Percentiles rank a stretch among this genome's conserved stretches.
Evolutionary conservation across 2,888 invertebrate species (phyloP).

Genomic region (Timema cristinae): DNA sequence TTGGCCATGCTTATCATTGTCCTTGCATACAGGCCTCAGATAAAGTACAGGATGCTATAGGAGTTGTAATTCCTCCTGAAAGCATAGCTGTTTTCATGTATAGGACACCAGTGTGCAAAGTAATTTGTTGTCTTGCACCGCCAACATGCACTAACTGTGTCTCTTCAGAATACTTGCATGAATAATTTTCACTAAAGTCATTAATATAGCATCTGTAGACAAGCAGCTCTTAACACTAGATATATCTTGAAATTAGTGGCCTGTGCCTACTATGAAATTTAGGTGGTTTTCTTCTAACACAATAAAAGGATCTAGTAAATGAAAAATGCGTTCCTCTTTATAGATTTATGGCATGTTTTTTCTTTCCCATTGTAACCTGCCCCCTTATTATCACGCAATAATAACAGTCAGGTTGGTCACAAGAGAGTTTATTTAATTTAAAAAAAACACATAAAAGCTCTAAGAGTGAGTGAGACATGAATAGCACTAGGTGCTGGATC

Average conservation of each 20-base stretch:
- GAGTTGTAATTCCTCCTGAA: background rate
- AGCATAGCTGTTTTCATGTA: background rate
- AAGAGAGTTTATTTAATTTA: too few relatives aligned
- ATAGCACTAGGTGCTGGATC: too few relatives aligned
- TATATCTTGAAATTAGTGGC: background rate
- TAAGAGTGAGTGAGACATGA: too few relatives aligned
- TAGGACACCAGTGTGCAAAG: background rate
- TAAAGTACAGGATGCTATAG: background rate
- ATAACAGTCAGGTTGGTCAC: too few relatives aligned
- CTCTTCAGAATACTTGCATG: background rate
- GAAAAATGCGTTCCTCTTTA: background rate
- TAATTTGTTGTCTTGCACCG: constrained; percentile 11
- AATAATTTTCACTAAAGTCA: constrained; percentile 6
- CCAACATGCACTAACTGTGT: background rate
- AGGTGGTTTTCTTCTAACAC: background rate
- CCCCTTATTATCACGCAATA: too few relatives aligned
- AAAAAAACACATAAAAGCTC: too few relatives aligned
- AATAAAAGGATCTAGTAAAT: background rate
- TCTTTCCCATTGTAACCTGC: background rate
- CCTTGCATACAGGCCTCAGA: background rate
- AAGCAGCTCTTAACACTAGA: background rate
- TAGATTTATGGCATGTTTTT: background rate
- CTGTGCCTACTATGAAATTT: background rate
- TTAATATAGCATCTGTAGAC: background rate
- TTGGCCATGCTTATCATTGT: background rate